Evolutionary conservation across 2,888 invertebrate genomes (phyloP), one percentile per base, ranked within the genome.

Genomic region (Orchesella flavescens): DNA sequence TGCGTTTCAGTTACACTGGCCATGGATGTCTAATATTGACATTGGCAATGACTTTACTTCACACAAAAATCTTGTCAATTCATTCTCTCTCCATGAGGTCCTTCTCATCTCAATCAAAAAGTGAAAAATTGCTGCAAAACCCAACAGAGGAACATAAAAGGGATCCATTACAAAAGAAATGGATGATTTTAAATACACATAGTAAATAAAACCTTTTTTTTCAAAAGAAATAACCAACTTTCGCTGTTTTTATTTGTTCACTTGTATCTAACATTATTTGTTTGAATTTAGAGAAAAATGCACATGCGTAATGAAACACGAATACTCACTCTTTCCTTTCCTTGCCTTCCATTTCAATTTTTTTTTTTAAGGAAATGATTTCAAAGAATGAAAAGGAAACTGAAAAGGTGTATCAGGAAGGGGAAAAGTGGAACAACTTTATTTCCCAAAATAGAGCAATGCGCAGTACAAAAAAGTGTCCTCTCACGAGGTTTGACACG

Each of bases 241-340:
- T 61, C 61, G 61, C 61, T 61, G 24, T 61, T 61, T 61, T 61
- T 61, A 61, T 61, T 61, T 61, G 24, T 24, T 24, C 34, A 34
- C 7, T 34, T 34, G 34, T 34, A 34, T 34, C 34, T 34, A n/a
- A n/a, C n/a, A n/a, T n/a, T 34, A 4, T 34, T 7, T 34, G 34
- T 34, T n/a, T n/a, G n/a, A n/a, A n/a, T n/a, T n/a, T n/a, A n/a
- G n/a, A n/a, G 7, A 7, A 34, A 34, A 34, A 34, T 34, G 34
- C 34, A 7, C 34, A 34, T 34, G 34, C 34, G 34, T 34, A 34
- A 34, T 34, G 34, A 34, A 7, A 34, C 2, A 2, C 34, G 34
- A 4, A 4, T 34, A 34, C 34, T 34, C 34, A 34, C 34, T 24
- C 10, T 53, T 53, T 53, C 53, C 53, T 53, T n/a, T 13, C 9